Conservation (phyloP, 2,888 invertebrate species). For the Drosophila macrothrix region DNA sequence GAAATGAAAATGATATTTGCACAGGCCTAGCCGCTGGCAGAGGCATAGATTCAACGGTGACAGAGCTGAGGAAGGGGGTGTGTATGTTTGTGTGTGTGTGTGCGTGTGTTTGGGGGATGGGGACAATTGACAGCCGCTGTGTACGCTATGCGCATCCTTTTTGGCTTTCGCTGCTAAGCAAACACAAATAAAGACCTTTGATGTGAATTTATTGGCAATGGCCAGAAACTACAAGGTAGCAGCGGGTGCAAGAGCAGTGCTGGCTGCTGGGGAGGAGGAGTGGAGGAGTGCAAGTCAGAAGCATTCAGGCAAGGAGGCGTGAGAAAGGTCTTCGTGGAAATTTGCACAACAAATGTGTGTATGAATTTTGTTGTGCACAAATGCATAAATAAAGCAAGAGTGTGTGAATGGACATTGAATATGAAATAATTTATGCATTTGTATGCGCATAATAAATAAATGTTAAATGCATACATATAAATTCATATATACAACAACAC, state of each 20-base stretch:
- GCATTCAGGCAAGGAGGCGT: conserved; percentile 51
- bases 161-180: conserved; percentile 78
- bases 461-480: conserved; percentile 35
- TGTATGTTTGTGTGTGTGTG: background rate
- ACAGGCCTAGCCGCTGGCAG: conserved; percentile 63
- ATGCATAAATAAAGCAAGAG: conserved; percentile 67
- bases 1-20: conserved; percentile 83
- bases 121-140: conserved; percentile 31
- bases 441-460: conserved; percentile 71
- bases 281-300: background rate
- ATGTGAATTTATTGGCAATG: conserved; percentile 79
- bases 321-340: conserved; percentile 70
- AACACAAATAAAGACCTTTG: conserved; percentile 81
- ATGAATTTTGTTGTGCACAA: conserved; percentile 75
- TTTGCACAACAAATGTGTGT: conserved; percentile 84
- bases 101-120: background rate
- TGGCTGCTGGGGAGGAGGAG: background rate
- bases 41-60: conserved; percentile 22
- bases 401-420: conserved; percentile 61
- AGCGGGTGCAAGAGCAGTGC: background rate
- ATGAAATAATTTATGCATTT: conserved; percentile 58
- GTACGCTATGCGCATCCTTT: conserved; percentile 66
- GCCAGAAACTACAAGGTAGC: conserved; percentile 45
- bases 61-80: conserved; percentile 2
- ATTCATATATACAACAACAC: conserved; percentile 1